Conservation (phyloP, 2,888 invertebrate species). For the Amphiduros pacificus region DNA sequence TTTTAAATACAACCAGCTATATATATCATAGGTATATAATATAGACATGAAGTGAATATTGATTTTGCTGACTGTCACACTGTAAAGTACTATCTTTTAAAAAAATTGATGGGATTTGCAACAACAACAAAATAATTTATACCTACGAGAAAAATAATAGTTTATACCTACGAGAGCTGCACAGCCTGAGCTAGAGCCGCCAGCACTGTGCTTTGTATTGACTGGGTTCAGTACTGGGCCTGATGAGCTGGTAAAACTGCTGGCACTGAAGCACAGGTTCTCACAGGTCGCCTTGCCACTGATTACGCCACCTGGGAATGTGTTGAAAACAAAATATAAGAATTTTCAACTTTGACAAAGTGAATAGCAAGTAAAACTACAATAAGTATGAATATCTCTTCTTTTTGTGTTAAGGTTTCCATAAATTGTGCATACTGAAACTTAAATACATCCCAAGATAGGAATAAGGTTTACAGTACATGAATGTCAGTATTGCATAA, state of each 20-base stretch:
- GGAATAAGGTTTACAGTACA: too few relatives aligned
- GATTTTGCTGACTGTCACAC: too few relatives aligned
- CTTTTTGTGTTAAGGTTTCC: not conserved
- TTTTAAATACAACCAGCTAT: too few relatives aligned
- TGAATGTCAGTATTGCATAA: too few relatives aligned
- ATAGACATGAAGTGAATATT: too few relatives aligned
- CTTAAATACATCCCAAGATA: too few relatives aligned
- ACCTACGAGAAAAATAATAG: not conserved
- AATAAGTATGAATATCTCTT: not conserved
- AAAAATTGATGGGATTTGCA: too few relatives aligned
- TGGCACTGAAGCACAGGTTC: slow-evolving; percentile 44
- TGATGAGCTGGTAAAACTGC: slow-evolving; percentile 38
- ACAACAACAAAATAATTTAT: not conserved
- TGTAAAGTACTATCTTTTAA: too few relatives aligned
- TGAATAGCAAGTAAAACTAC: not conserved
- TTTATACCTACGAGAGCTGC: slow-evolving; percentile 38
- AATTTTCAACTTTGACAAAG: not conserved
- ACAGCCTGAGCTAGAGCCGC: slow-evolving; percentile 50
- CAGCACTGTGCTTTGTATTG: slow-evolving; percentile 34
- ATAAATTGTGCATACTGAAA: too few relatives aligned
- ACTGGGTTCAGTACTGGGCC: slow-evolving; percentile 46
- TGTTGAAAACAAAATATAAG: not conserved
- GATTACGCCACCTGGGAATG: slow-evolving; percentile 43
- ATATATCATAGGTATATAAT: too few relatives aligned
- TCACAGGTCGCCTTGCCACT: slow-evolving; percentile 49